Percentiles rank a stretch among this genome's conserved stretches.
Conservation (phyloP, 2,113 vertebrate species). For the Verasper variegatus region DNA sequence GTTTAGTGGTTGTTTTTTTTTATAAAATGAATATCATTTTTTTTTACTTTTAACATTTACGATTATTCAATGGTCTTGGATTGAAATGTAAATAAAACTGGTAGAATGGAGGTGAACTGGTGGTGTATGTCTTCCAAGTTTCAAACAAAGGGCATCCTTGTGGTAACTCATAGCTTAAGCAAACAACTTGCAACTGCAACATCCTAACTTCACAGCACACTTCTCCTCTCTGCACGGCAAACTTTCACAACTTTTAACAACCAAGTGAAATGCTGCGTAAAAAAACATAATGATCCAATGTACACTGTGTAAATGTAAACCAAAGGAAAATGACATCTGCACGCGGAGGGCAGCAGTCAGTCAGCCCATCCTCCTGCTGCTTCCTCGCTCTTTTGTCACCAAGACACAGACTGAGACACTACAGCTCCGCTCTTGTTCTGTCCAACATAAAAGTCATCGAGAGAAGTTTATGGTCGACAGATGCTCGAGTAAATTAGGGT, state of each 20-base stretch:
- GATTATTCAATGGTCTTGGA: too few species aligned
- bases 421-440: slow-evolving; percentile 73
- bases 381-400: slow-evolving; percentile 67
- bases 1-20: too few species aligned
- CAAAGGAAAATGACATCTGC: slow-evolving; percentile 65
- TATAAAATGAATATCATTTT: too few species aligned
- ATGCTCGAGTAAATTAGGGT: slow-evolving; percentile 76
- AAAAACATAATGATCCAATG: slow-evolving; percentile 13
- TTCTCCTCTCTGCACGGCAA: slow-evolving; percentile 19
- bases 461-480: slow-evolving; percentile 82
- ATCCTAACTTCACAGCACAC: slow-evolving; percentile 5
- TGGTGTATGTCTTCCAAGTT: not conserved
- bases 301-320: slow-evolving; percentile 31
- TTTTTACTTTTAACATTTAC: too few species aligned
- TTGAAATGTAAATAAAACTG: not conserved
- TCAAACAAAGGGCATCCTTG: slow-evolving; percentile 29
- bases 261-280: not conserved
- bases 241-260: not conserved
- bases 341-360: slow-evolving; percentile 56
- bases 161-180: slow-evolving; percentile 24
- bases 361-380: slow-evolving; percentile 67
- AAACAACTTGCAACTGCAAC: slow-evolving; percentile 47
- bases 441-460: slow-evolving; percentile 78
- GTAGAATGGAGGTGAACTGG: not conserved
- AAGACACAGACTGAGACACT: slow-evolving; percentile 45